Evolutionary conservation across 2,113 vertebrate species (phyloP).

Genomic region (Speoplatyrhinus poulsoni): DNA sequence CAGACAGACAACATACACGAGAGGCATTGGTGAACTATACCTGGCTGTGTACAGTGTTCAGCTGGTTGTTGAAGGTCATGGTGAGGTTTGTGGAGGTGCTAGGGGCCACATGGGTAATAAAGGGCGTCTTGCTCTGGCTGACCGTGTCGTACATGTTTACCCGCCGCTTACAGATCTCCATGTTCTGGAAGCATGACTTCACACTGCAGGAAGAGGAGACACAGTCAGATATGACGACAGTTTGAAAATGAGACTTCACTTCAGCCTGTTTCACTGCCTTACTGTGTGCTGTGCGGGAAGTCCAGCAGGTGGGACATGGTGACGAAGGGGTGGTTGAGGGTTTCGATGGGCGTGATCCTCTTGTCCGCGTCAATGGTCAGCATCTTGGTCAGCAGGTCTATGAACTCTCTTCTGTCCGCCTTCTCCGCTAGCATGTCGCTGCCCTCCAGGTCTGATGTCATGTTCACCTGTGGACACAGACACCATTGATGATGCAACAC

Average conservation of each 20-base stretch:
- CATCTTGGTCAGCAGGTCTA: conserved; percentile 98
- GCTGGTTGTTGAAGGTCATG: conserved; percentile 99
- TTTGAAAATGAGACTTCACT: too few relatives aligned
- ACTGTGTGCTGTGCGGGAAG: conserved; percentile 98
- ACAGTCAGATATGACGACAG: not conserved
- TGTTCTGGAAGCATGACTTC: conserved; percentile 99
- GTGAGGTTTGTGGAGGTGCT: conserved; percentile 98
- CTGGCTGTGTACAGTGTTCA: conserved; percentile 93
- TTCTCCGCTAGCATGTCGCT: conserved; percentile 98
- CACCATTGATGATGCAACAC: conserved; percentile 20
- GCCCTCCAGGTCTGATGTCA: conserved; percentile 94
- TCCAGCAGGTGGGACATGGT: conserved; percentile 97
- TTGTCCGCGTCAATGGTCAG: conserved; percentile 98
- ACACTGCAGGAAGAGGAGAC: conserved; percentile 77
- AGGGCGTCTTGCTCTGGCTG: conserved; percentile 99
- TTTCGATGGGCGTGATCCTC: conserved; percentile 96
- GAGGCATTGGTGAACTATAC: conserved; percentile 28
- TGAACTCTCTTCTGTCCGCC: conserved; percentile 96
- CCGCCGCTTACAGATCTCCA: conserved; percentile 97
- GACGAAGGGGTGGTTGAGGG: conserved; percentile 96
- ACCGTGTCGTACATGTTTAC: conserved; percentile 97
- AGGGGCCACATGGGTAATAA: conserved; percentile 97
- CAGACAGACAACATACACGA: too few relatives aligned
- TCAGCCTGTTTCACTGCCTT: conserved; percentile 46
- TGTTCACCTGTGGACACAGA: conserved; percentile 86